Evolutionary conservation across 2,797 vertebrate genomes (phyloP).

Genomic region (Melanotaenia trifasciata): DNA sequence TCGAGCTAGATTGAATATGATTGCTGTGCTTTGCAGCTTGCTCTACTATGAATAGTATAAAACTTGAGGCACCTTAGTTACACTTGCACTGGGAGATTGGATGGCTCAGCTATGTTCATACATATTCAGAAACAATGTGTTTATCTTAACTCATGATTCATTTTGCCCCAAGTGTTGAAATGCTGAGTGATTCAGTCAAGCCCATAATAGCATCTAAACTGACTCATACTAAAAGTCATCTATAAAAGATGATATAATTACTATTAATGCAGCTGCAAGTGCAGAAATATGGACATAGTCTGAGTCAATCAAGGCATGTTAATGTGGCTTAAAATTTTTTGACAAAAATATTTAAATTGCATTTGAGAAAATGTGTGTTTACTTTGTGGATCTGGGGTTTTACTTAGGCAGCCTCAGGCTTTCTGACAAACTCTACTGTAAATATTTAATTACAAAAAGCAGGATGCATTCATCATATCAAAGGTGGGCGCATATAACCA

Average conservation of each 20-base stretch:
- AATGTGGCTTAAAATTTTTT: not conserved
- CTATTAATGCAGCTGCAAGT: not conserved
- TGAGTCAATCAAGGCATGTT: not conserved
- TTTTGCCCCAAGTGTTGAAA: conserved; percentile 15
- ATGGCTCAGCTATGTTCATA: conserved; percentile 29
- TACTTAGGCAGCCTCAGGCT: not conserved
- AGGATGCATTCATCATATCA: not conserved
- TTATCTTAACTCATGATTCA: conserved; percentile 36
- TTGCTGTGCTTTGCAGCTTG: conserved; percentile 27
- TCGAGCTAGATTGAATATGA: conserved; percentile 52
- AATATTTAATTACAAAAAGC: conserved; percentile 8
- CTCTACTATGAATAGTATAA: conserved; percentile 49
- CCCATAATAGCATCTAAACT: conserved; percentile 28
- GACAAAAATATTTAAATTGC: not conserved
- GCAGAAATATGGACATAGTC: not conserved
- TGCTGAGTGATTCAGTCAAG: conserved; percentile 21
- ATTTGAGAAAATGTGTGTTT: not conserved
- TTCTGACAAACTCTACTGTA: conserved; percentile 14
- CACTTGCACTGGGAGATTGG: conserved; percentile 17
- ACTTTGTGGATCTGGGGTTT: not conserved
- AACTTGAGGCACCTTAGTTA: conserved; percentile 38
- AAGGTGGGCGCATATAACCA: not conserved
- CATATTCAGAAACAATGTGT: conserved; percentile 50
- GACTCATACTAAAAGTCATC: conserved; percentile 6
- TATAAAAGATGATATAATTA: conserved; percentile 15